A percentile compares a stretch with the other conserved stretches of the same genome.
phyloP scores from a whole-genome alignment of 2,797 vertebrate species.

The Rhincodon typus region DNA sequence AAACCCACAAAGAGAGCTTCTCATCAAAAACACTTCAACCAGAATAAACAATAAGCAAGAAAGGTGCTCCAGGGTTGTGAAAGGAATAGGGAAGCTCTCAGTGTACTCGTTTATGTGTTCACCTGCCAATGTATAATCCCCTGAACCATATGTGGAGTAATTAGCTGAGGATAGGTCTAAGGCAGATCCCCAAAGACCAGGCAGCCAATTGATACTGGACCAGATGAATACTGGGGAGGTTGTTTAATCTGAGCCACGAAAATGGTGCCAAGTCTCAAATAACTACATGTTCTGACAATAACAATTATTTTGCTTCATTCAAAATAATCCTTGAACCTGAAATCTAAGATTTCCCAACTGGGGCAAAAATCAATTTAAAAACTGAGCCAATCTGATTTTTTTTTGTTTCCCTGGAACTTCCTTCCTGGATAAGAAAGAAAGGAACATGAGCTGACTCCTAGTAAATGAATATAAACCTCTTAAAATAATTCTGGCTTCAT shows the following conservation, averaged over 20 bases:
- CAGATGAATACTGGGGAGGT: background rate
- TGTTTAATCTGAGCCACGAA: background rate
- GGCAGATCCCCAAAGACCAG: background rate
- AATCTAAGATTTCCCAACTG: background rate
- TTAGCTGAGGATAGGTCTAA: background rate
- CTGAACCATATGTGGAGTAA: background rate
- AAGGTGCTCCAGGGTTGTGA: background rate
- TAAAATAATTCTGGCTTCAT: background rate
- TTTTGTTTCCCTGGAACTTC: too few relatives aligned
- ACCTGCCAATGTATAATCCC: background rate
- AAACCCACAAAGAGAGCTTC: background rate
- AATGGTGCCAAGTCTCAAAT: background rate
- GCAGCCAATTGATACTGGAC: background rate
- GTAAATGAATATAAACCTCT: background rate
- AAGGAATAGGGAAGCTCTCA: background rate
- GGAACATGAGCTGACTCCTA: too few relatives aligned
- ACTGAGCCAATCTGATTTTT: background rate
- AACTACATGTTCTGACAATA: background rate
- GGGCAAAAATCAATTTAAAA: background rate
- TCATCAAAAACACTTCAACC: background rate
- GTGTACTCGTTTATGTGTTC: background rate
- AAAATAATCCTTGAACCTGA: background rate
- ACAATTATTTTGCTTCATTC: background rate
- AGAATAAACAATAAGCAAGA: background rate
- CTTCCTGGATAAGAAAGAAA: too few relatives aligned